These are phyloP conservation scores for Notospermus geniculatus DNA, from an alignment of 1,140 invertebrate species.

Conservation along the genomic window DNA sequence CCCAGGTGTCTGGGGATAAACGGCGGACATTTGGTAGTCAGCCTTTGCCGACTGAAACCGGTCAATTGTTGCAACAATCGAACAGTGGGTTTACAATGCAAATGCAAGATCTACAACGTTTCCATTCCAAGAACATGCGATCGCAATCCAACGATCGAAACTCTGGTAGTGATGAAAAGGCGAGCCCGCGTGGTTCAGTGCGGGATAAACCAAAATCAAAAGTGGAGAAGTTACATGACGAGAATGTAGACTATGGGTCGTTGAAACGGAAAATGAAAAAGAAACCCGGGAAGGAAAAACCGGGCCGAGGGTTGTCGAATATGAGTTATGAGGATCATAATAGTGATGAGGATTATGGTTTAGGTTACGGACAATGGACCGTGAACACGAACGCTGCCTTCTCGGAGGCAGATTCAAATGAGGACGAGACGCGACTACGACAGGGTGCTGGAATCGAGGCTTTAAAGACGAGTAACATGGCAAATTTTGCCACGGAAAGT, in stretches of 20 bases:
- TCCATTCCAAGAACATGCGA: too few species aligned
- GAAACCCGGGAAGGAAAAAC: not conserved
- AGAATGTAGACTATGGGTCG: slow-evolving; percentile 3
- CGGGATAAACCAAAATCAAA: slow-evolving; percentile 4
- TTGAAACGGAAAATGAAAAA: slow-evolving; percentile 5
- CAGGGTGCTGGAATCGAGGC: not conserved
- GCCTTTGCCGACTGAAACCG: not conserved
- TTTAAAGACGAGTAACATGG: not conserved
- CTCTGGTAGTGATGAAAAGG: not conserved
- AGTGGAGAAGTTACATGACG: slow-evolving; percentile 2
- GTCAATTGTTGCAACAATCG: not conserved
- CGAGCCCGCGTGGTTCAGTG: not conserved
- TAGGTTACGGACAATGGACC: not conserved
- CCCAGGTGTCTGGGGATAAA: not conserved
- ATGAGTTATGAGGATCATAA: too few species aligned
- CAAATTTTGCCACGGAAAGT: not conserved
- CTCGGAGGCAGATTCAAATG: slow-evolving; percentile 8
- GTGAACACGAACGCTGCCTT: slow-evolving; percentile 4
- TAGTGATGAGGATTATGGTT: not conserved
- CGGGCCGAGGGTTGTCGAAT: not conserved
- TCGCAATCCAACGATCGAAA: not conserved
- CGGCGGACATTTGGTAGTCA: not conserved
- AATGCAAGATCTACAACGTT: not conserved
- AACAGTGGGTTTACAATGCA: not conserved
- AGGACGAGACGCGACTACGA: slow-evolving; percentile 1